Conservation (phyloP, 2,797 vertebrate genomes). For the Chiloscyllium punctatum region DNA sequence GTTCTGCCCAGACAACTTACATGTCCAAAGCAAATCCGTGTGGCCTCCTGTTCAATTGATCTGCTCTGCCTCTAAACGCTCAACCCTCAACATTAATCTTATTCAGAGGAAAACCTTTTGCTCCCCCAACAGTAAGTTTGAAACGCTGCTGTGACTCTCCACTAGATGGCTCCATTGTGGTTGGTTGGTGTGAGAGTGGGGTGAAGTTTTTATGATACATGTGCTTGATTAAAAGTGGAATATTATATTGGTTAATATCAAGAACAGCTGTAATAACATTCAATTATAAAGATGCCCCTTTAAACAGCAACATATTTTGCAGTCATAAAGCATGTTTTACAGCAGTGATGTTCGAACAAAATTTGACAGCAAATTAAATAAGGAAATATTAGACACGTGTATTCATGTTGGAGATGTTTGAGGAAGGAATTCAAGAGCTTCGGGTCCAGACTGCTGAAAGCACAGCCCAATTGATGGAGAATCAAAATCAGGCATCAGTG, state of each 20-base stretch:
- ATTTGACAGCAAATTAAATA: not conserved
- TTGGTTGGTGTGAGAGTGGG: not conserved
- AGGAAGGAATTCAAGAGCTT: too few species aligned
- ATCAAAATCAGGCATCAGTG: not conserved
- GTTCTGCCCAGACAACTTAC: not conserved
- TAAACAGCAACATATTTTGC: not conserved
- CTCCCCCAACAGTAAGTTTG: not conserved
- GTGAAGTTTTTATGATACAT: not conserved
- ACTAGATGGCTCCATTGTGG: slow-evolving; percentile 1
- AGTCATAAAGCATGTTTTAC: not conserved
- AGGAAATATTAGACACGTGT: not conserved
- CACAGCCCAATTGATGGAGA: not conserved
- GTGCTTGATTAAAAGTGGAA: not conserved
- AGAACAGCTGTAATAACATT: not conserved
- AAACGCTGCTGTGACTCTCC: not conserved
- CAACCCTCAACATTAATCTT: not conserved
- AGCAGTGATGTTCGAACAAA: not conserved
- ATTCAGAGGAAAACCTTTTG: not conserved
- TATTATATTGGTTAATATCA: not conserved
- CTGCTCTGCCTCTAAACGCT: not conserved
- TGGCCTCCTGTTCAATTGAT: not conserved
- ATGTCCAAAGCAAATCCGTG: not conserved
- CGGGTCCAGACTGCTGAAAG: not conserved
- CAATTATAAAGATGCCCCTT: not conserved
- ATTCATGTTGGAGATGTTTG: not conserved